Evolutionary conservation across 2,113 vertebrate species (phyloP).

Genomic region (Coregonus clupeaformis): DNA sequence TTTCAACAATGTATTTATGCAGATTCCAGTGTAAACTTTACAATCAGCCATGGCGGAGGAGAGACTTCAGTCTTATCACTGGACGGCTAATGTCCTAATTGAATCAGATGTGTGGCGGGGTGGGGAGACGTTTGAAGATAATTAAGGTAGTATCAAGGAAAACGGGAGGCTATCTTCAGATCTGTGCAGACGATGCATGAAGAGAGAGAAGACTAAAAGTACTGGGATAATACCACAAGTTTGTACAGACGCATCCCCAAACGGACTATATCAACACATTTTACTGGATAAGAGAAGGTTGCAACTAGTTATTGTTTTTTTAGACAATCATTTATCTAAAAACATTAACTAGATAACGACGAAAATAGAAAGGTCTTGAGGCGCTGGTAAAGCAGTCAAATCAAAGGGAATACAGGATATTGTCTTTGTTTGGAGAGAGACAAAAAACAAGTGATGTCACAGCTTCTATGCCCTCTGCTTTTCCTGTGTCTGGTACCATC

Average conservation of each 20-base stretch:
- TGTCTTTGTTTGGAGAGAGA: not conserved
- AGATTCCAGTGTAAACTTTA: not conserved
- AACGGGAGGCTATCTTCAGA: slow-evolving; percentile 27
- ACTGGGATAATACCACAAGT: not conserved
- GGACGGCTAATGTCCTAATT: slow-evolving; percentile 36
- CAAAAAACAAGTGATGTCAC: slow-evolving; percentile 41
- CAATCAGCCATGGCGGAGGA: not conserved
- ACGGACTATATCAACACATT: not conserved
- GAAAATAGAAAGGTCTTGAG: not conserved
- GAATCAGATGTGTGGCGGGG: slow-evolving; percentile 36
- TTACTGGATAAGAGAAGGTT: not conserved
- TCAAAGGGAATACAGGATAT: slow-evolving; percentile 2
- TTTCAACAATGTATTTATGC: not conserved
- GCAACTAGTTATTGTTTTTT: not conserved
- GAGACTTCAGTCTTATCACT: not conserved
- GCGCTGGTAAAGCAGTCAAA: not conserved
- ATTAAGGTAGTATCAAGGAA: slow-evolving; percentile 26
- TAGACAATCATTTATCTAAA: not conserved
- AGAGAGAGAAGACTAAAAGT: not conserved
- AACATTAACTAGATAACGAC: slow-evolving; percentile 1
- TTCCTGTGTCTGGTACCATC: slow-evolving; percentile 52
- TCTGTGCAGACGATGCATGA: not conserved
- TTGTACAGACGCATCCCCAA: too few relatives aligned
- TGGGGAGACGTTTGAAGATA: slow-evolving; percentile 44
- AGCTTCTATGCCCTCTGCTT: slow-evolving; percentile 36